Base-by-base conservation (phyloP, 2,888 invertebrate genomes). In the Ischnus inquisitorius region DNA sequence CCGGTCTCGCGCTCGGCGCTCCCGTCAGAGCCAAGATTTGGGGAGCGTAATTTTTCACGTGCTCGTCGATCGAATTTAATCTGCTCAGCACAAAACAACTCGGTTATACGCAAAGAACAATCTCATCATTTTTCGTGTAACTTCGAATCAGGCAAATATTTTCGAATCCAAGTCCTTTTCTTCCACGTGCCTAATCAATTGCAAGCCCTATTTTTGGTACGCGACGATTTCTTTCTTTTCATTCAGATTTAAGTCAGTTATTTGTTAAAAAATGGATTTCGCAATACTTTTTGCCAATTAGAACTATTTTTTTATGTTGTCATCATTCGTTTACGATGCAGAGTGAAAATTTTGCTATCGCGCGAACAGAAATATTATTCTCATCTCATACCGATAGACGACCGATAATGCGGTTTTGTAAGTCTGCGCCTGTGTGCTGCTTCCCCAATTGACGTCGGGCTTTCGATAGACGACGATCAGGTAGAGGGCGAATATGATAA, bases 371-470 rank as follows among this genome's bases (percentile, higher is more conserved):
- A 43, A 51, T 16, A 4, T 12, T 12, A 22, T 10, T 19, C 10
- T 14, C 57, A 57, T 46, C 46, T 62, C 68, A 76, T 90, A 93
- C 93, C 91, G 88, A 85, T 98, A 97, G 0, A 98, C 97, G 16
- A 97, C 97, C 10, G 97, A 96, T 3, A 99, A 93, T 0, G 99
- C 98, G 10, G 97, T 97, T 93, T 98, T 98, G 94, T 99, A 99
- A 43, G 97, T 98, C 94, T 99, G 99, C 0, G 99, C 99, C 93
- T 99, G 99, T 0, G 98, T 98, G 6, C 98, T 98, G 79, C 98
- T 98, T 28, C 99, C 99, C 99, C 99, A 99, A 94, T 99, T 99
- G 2, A 98, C 98, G 92, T 99, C 97, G 91, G 99, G 99, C 91
- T 98, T 98, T 69, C 98, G 95, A 91, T 99, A 98, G 88, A 98